phyloP scores from a whole-genome alignment of 1,140 invertebrate genomes.

The Drosophila nannoptera region DNA sequence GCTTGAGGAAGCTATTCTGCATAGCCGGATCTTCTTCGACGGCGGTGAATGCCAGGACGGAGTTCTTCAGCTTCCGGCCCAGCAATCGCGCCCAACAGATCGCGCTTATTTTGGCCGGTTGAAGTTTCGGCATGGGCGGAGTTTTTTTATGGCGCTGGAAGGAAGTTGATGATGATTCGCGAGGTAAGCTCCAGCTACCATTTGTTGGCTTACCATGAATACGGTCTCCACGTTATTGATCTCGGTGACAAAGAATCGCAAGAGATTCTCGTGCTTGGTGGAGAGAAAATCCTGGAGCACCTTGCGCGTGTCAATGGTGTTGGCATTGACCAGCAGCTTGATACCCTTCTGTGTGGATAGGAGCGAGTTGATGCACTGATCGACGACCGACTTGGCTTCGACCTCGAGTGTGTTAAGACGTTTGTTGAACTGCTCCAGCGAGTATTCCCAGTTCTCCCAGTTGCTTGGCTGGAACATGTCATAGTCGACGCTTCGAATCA shows the following conservation, averaged over 20 bases:
- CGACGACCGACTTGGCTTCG: constrained; percentile 91
- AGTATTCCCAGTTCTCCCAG: constrained; percentile 89
- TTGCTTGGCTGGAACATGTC: constrained; percentile 88
- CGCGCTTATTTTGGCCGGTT: constrained; percentile 88
- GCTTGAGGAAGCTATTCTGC: constrained; percentile 86
- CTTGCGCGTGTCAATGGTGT: constrained; percentile 86
- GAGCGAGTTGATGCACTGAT: constrained; percentile 89
- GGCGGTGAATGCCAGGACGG: constrained; percentile 87
- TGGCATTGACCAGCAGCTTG: constrained; percentile 88
- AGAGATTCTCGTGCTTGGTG: constrained; percentile 91
- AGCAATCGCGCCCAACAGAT: constrained; percentile 91
- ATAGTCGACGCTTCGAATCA: constrained; percentile 89
- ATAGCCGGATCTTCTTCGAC: constrained; percentile 83
- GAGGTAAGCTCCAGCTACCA: no score
- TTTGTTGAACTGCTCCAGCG: constrained; percentile 87
- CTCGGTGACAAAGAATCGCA: constrained; percentile 91
- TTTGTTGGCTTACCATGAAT: constrained; percentile 82
- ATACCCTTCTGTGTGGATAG: constrained; percentile 89
- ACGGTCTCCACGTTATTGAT: constrained; percentile 84
- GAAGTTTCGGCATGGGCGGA: constrained; percentile 87
- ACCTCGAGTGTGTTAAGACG: constrained; percentile 87
- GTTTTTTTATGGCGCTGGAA: constrained; percentile 84
- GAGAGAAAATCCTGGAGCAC: constrained; percentile 86
- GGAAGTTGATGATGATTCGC: no score
- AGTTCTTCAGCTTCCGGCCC: constrained; percentile 87